A percentile compares a stretch with the other conserved stretches of the same genome.
phyloP scores from a whole-genome alignment of 1,140 invertebrate genomes.

The Ditylenchus dipsaci region DNA sequence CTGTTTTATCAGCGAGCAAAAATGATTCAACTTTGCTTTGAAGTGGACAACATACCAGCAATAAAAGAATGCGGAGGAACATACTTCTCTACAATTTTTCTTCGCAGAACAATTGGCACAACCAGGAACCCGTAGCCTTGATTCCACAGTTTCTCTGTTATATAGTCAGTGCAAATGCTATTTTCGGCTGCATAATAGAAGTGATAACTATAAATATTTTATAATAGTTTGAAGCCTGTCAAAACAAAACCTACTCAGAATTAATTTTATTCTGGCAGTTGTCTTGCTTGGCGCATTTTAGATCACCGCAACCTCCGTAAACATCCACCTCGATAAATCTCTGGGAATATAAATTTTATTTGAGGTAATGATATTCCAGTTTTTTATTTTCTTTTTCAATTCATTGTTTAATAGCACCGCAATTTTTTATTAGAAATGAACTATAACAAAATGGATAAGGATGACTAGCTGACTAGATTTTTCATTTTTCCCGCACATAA shows the following conservation, averaged over 20 bases:
- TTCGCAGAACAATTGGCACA: slow-evolving; percentile 51
- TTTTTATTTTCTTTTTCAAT: too few species aligned
- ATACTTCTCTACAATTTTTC: slow-evolving; percentile 43
- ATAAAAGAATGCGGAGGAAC: slow-evolving; percentile 54
- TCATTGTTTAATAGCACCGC: too few species aligned
- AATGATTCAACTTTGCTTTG: too few species aligned
- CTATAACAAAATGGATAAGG: too few species aligned
- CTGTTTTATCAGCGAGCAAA: too few species aligned
- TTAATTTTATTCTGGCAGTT: slow-evolving; percentile 47
- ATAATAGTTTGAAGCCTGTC: not conserved
- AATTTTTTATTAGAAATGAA: too few species aligned
- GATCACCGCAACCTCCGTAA: slow-evolving; percentile 49
- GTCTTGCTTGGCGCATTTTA: slow-evolving; percentile 38
- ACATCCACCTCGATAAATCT: slow-evolving; percentile 46
- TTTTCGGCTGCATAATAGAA: slow-evolving; percentile 77
- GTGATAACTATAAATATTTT: slow-evolving; percentile 62
- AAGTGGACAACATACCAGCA: slow-evolving; percentile 30
- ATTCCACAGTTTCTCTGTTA: slow-evolving; percentile 59
- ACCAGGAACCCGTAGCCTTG: slow-evolving; percentile 41
- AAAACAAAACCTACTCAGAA: slow-evolving; percentile 39
- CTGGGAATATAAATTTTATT: slow-evolving; percentile 21
- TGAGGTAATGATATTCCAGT: too few species aligned
- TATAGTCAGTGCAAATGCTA: slow-evolving; percentile 58
- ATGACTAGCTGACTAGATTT: too few species aligned
- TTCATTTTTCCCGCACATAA: too few species aligned